Evolutionary conservation across 2,797 vertebrate species (phyloP), one percentile per base, ranked within the genome.

Genomic region (Syngnathus acus): DNA sequence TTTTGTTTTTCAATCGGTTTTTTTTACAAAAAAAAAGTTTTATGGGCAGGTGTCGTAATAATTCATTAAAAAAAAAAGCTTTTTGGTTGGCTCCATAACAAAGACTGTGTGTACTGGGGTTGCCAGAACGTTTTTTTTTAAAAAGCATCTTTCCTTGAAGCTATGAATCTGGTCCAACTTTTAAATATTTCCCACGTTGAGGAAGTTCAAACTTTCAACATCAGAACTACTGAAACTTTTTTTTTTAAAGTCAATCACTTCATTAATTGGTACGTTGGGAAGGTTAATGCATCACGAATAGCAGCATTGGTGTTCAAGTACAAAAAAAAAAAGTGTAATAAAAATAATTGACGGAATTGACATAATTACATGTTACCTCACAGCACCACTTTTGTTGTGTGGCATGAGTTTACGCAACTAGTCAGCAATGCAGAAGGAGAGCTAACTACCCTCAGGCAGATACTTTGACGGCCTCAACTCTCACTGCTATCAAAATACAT

Each of bases 401-500:
- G 81, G 85, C 80, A 75, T 72, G 73, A 80, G 83, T 85, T 86
- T 86, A 86, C 80, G 77, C 80, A 87, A 90, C 86, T 85, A 86
- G 79, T 81, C 75, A 89, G 75, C 85, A 86, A 88, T 84, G 84
- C 83, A 82, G 69, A 83, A 90, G 86, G 86, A 89, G 84, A 88
- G 80, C 71, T 73, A 70, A 83, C 89, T 73, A 70, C 84, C 89
- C 86, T 71, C 72, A 69, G 87, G 86, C 86, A 1, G 39, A 42
- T 71, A 69, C 62, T 82, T 43, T 84, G 84, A 89, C 89, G 83
- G 77, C 78, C 81, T 86, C 78, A 83, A 78, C 83, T 89, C 85
- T 86, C 83, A 84, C 85, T 79, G 82, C 78, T 89, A 87, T 89
- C 87, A 84, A 79, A 85, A 86, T 89, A 90, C 81, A 83, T 78